phyloP scores from a whole-genome alignment of 2,888 invertebrate genomes.

The Lucinisca nassula region DNA sequence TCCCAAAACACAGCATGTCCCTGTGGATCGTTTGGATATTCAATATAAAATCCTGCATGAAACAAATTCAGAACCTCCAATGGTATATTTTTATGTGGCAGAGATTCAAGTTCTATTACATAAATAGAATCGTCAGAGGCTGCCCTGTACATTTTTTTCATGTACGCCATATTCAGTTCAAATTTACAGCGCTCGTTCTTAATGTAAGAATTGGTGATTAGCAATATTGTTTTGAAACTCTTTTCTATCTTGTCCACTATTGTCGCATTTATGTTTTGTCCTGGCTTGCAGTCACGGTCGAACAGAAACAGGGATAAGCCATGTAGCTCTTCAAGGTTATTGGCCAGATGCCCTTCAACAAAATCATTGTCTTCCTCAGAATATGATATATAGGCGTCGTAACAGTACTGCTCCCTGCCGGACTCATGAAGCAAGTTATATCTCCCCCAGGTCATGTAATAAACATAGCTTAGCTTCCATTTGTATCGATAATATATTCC shows the following conservation, averaged over 20 bases:
- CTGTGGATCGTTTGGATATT: neutral
- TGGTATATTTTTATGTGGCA: slow-evolving; percentile 18
- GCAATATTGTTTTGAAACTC: slow-evolving; percentile 70
- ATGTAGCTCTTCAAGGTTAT: slow-evolving; percentile 22
- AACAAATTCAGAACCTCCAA: slow-evolving; percentile 49
- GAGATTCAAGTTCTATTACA: slow-evolving; percentile 21
- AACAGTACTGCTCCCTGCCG: slow-evolving; percentile 21
- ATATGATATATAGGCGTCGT: slow-evolving; percentile 57
- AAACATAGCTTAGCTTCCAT: slow-evolving; percentile 66
- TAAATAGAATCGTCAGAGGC: neutral
- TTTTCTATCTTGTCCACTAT: slow-evolving; percentile 68
- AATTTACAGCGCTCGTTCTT: slow-evolving; percentile 72
- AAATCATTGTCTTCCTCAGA: slow-evolving; percentile 48
- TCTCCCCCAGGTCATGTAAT: slow-evolving; percentile 38
- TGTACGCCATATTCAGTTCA: slow-evolving; percentile 73
- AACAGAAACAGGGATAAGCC: slow-evolving; percentile 70
- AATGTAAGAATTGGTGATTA: slow-evolving; percentile 67
- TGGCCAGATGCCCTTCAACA: slow-evolving; percentile 17
- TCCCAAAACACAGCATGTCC: neutral
- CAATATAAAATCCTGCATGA: neutral
- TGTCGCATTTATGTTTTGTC: slow-evolving; percentile 69
- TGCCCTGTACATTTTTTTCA: slow-evolving; percentile 63
- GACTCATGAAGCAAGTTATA: slow-evolving; percentile 19
- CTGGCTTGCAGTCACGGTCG: slow-evolving; percentile 72
- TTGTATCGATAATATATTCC: slow-evolving; percentile 54